Conservation (phyloP, 2,113 vertebrate species). For the Macrotus californicus region DNA sequence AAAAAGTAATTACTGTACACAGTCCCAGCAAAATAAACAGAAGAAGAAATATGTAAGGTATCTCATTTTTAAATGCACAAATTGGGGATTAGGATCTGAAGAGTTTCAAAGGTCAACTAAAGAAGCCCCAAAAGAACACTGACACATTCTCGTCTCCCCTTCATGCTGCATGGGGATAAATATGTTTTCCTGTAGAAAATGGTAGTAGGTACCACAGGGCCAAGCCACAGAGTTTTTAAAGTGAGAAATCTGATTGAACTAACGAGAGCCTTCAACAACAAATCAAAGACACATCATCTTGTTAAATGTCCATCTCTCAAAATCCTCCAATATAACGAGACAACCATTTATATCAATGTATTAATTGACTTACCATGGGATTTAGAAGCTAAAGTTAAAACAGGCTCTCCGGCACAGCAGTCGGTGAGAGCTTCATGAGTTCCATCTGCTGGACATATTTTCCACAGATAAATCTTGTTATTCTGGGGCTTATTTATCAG, state of each 20-base stretch:
- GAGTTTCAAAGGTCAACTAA: not conserved
- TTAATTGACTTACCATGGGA: not conserved
- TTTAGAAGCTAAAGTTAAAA: not conserved
- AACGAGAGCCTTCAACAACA: not conserved
- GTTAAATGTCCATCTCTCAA: not conserved
- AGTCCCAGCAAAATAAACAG: slow-evolving; percentile 16
- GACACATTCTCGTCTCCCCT: not conserved
- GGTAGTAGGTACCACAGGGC: not conserved
- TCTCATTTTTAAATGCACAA: not conserved
- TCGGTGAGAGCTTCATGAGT: not conserved
- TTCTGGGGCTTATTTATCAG: slow-evolving; percentile 18
- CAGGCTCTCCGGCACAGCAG: not conserved
- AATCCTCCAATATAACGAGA: not conserved
- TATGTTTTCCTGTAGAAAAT: not conserved
- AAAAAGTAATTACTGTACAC: not conserved
- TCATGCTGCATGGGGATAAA: not conserved
- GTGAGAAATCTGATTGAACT: not conserved
- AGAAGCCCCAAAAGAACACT: not conserved
- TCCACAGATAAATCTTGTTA: slow-evolving; percentile 16
- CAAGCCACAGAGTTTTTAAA: not conserved
- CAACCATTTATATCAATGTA: not conserved
- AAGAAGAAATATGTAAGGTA: not conserved
- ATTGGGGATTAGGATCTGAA: not conserved
- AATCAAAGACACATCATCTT: not conserved
- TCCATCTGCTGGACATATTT: not conserved